phyloP scores from a whole-genome alignment of 2,888 invertebrate genomes.

The Phyto melanocephala region DNA sequence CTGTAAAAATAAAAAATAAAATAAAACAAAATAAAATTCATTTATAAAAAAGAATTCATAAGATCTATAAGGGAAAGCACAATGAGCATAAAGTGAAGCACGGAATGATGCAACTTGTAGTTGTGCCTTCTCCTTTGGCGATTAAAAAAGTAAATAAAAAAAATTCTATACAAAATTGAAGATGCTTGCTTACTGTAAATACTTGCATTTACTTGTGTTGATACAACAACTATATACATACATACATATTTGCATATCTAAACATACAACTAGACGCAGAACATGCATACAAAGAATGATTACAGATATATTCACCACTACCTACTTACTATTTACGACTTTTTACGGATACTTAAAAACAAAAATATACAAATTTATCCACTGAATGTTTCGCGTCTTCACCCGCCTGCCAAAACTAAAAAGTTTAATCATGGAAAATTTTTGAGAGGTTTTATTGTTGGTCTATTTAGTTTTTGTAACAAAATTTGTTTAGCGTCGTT shows the following conservation, averaged over 20 bases:
- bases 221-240: not conserved
- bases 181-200: conserved; percentile 23
- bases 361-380: not conserved
- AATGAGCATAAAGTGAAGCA: no score
- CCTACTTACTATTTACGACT: not conserved
- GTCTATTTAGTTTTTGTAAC: not conserved
- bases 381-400: not conserved
- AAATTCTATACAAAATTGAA: not conserved
- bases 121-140: not conserved
- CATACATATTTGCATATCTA: no score
- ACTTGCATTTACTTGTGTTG: not conserved
- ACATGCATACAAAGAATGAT: not conserved
- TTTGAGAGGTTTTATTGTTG: not conserved
- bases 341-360: not conserved
- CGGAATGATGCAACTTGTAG: not conserved
- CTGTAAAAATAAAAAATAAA: not conserved
- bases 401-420: not conserved
- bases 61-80: conserved; percentile 4
- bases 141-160: not conserved
- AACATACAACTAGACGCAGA: not conserved
- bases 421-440: not conserved
- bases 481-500: not conserved
- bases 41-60: conserved; percentile 9
- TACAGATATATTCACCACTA: not conserved
- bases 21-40: not conserved